phyloP scores from a whole-genome alignment of 1,140 invertebrate genomes.

The Whitmania pigra region DNA sequence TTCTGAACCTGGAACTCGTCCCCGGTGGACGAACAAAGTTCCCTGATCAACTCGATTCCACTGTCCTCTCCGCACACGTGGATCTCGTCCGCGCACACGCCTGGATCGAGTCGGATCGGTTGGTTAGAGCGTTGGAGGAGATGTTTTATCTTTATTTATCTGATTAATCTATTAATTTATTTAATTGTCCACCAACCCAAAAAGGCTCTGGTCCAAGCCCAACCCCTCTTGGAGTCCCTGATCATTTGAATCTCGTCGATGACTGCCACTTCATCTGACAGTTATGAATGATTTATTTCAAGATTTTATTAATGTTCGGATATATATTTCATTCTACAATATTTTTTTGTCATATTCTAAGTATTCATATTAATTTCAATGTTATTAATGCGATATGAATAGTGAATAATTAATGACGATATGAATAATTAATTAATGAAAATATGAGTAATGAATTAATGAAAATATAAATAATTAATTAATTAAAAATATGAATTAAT shows the following conservation, averaged over 20 bases:
- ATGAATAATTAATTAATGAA: too few relatives aligned
- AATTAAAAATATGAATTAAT: too few relatives aligned
- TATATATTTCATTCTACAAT: too few relatives aligned
- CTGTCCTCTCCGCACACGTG: conserved; percentile 93
- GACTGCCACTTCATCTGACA: conserved; percentile 72
- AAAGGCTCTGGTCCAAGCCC: conserved; percentile 97
- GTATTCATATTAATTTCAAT: too few relatives aligned
- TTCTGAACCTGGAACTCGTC: conserved; percentile 77
- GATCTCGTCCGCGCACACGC: conserved; percentile 68
- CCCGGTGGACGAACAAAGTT: conserved; percentile 69
- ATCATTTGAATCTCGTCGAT: conserved; percentile 99
- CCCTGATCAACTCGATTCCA: conserved; percentile 66
- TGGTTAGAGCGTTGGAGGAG: too few relatives aligned
- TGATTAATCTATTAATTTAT: not conserved
- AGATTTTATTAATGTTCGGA: too few relatives aligned
- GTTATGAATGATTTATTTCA: not conserved
- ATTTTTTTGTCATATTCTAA: too few relatives aligned
- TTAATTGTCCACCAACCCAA: conserved; percentile 47
- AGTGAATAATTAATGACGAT: too few relatives aligned
- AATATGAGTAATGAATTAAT: too few relatives aligned
- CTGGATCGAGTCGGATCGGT: conserved; percentile 15
- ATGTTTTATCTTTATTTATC: too few relatives aligned
- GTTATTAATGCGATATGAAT: too few relatives aligned
- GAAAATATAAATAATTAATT: too few relatives aligned
- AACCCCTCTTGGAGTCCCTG: conserved; percentile 71